These are phyloP conservation scores for Zygothrica quintamaculata DNA, from an alignment of 2,888 invertebrate species.

Conservation along the genomic window DNA sequence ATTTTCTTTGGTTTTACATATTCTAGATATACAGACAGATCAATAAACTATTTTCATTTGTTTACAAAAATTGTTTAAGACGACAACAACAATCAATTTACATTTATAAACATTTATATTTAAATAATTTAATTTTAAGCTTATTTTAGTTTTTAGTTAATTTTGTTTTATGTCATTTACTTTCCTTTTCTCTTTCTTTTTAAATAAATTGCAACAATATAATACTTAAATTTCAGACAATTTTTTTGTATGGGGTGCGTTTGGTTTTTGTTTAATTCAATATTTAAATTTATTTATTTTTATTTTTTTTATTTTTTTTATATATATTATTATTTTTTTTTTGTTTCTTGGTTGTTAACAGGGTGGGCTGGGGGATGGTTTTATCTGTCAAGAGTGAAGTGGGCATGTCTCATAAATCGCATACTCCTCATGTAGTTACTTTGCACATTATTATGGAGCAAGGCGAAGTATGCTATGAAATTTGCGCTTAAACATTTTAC, in stretches of 20 bases:
- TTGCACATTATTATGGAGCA: conserved; percentile 41
- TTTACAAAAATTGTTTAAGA: conserved; percentile 47
- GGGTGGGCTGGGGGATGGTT: conserved; percentile 51
- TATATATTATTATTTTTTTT: conserved; percentile 30
- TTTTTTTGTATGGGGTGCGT: conserved; percentile 4
- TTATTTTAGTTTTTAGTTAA: too few relatives aligned
- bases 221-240: conserved; percentile 60
- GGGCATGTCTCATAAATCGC: conserved; percentile 20
- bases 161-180: background rate
- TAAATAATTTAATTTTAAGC: conserved; percentile 7
- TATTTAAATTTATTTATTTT: conserved; percentile 2
- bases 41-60: conserved; percentile 45
- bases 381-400: conserved; percentile 5
- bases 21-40: conserved; percentile 28
- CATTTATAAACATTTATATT: conserved; percentile 25
- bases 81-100: conserved; percentile 48
- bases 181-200: conserved; percentile 4
- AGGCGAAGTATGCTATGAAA: conserved; percentile 46
- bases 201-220: conserved; percentile 50
- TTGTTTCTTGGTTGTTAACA: background rate
- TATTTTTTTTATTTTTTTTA: conserved; percentile 13
- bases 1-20: conserved; percentile 33
- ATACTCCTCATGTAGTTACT: conserved; percentile 4
- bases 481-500: too few relatives aligned
- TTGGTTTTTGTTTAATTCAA: background rate